Evolutionary conservation across 2,113 vertebrate genomes (phyloP), one percentile per base, ranked within the genome.

Genomic region (Todiramphus saurophagus): DNA sequence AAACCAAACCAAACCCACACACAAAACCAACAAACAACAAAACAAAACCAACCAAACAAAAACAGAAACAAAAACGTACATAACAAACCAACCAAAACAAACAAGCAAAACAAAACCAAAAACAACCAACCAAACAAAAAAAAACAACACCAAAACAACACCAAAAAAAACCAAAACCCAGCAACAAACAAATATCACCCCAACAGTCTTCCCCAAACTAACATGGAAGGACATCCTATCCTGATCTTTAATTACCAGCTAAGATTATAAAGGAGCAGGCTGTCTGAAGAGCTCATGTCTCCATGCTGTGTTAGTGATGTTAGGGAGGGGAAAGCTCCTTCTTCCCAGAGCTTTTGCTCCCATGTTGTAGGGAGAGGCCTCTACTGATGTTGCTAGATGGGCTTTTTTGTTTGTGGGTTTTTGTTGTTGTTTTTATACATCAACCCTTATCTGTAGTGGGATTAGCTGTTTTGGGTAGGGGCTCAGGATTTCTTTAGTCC

Each of bases 211-310:
- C 80, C 79, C 53, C 43, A 91, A 68, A 55, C 12, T 24, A 37
- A 63, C 0, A 0, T 28, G 16, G 30, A 59, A 13, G 67, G 14
- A 24, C 12, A 41, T 16, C 13, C 17, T 60, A 15, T 69, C 31
- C 37, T 60, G 53, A 37, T 13, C 41, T 60, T 63, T 46, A 72
- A 37, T 60, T 16, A 59, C 4, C 16, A n/a, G 11, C 20, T 41
- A 51, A 64, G 13, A 11, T 33, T 43, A 20, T 20, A 37, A 91
- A 84, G 69, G 25, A 4, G 7, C 6, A 48, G 20, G 5, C 33
- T 30, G 33, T 56, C 50, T 50, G 19, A 89, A 41, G n/a, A 81
- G 1, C 3, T 67, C 7, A 2, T 4, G 21, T 73, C 80, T 79
- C 20, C 13, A 8, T 43, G 8, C 1, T 89, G 5, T 50, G 25